phyloP scores from a whole-genome alignment of 2,888 invertebrate genomes.

The Alentia gelatinosa region DNA sequence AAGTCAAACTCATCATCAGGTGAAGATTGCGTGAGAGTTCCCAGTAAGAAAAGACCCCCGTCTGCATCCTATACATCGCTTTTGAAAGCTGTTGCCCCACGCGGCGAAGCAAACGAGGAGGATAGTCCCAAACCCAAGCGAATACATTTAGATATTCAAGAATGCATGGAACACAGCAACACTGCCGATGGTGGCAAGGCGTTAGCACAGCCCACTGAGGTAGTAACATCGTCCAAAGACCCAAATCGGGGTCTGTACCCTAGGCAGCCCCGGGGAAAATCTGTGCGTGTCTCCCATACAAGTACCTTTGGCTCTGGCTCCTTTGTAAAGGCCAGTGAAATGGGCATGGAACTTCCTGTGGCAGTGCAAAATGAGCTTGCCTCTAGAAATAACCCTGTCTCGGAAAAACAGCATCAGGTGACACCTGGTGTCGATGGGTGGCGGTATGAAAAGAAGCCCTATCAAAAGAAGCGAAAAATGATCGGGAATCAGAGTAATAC shows the following conservation, averaged over 20 bases:
- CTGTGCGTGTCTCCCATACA: neutral
- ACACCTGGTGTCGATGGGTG: neutral
- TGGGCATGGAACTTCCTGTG: neutral
- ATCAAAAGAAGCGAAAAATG: constrained; percentile 12
- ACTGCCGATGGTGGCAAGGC: constrained; percentile 61
- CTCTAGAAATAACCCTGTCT: neutral
- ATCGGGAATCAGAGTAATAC: constrained; percentile 17
- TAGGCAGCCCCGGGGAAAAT: neutral
- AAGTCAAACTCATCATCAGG: neutral
- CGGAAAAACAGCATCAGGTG: neutral
- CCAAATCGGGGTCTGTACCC: constrained; percentile 61
- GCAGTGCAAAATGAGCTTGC: neutral
- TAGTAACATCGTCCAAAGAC: constrained; percentile 58
- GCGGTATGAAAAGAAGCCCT: neutral
- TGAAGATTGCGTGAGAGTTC: neutral
- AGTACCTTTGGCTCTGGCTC: neutral
- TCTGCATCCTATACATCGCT: neutral
- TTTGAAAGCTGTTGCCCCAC: neutral
- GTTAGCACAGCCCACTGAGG: constrained; percentile 60
- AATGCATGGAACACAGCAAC: constrained; percentile 59
- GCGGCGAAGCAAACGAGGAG: neutral
- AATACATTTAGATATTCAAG: constrained; percentile 62
- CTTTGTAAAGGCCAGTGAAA: constrained; percentile 35
- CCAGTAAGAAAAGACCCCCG: neutral
- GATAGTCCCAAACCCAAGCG: constrained; percentile 24